Evolutionary conservation across 2,888 invertebrate species (phyloP).

Genomic region (Bombylius discolor): DNA sequence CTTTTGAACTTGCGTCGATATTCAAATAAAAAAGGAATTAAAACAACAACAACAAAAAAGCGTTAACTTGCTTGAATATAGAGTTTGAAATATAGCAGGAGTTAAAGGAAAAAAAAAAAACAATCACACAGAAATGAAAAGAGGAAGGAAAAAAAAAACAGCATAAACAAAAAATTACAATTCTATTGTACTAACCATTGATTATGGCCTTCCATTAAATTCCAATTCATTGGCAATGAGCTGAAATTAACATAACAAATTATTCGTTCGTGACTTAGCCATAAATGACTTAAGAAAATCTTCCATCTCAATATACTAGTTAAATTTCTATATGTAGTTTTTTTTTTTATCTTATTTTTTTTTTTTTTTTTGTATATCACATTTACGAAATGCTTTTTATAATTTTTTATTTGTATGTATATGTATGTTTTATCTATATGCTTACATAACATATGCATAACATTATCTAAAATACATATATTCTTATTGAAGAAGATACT

Average conservation of each 20-base stretch:
- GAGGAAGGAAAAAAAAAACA: not conserved
- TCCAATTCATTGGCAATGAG: constrained; percentile 16
- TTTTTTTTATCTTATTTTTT: too few species aligned
- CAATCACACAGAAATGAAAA: not conserved
- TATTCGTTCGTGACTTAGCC: constrained; percentile 39
- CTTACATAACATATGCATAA: too few species aligned
- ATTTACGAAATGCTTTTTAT: too few species aligned
- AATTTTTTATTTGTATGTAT: too few species aligned
- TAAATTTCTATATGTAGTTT: too few species aligned
- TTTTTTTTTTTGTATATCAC: too few species aligned
- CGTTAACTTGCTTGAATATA: not conserved
- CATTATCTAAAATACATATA: too few species aligned
- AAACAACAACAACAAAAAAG: constrained; percentile 1
- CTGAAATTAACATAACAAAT: constrained; percentile 36
- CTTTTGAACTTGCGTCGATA: constrained; percentile 3
- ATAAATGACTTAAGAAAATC: constrained; percentile 29
- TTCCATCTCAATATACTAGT: not conserved
- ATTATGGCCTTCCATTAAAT: constrained; percentile 16
- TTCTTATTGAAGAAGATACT: too few species aligned
- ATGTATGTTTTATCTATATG: too few species aligned
- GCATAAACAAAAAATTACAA: not conserved
- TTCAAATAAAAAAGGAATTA: not conserved
- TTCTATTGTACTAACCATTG: constrained; percentile 5
- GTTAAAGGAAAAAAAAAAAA: not conserved
- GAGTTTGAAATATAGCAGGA: not conserved